Conservation (phyloP, 2,888 invertebrate genomes). For the Eilema depressum region DNA sequence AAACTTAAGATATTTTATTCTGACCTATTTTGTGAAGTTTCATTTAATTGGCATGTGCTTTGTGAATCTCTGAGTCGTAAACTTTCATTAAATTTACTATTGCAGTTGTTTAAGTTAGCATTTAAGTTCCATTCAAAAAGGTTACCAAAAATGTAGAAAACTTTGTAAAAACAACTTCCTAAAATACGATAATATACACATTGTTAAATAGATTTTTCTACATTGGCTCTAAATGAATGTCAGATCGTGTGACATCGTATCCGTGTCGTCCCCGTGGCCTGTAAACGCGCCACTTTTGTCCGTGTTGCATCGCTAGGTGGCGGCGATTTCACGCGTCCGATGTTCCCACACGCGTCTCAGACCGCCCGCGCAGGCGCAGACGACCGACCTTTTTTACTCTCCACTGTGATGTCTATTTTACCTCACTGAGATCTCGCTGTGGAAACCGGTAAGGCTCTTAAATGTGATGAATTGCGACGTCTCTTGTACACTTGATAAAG, state of each 20-base stretch:
- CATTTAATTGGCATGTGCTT: no score
- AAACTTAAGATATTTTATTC: no score
- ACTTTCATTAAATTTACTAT: no score
- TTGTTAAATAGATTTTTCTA: neutral
- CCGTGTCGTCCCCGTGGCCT: conserved; percentile 33
- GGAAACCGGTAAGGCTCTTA: conserved; percentile 15
- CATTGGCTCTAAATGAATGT: neutral
- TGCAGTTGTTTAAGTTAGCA: no score
- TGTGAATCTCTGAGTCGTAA: neutral
- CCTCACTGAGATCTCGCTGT: conserved; percentile 18
- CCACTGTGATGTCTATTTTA: conserved; percentile 51
- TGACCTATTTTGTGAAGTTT: neutral
- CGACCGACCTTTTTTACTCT: conserved; percentile 46
- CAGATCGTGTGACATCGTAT: neutral
- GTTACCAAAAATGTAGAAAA: no score
- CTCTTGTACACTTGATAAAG: conserved; percentile 13
- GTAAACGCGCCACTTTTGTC: conserved; percentile 15
- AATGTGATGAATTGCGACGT: conserved; percentile 12
- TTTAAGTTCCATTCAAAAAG: no score
- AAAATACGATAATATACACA: no score
- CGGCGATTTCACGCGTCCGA: conserved; percentile 55
- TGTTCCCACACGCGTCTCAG: conserved; percentile 56
- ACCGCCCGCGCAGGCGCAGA: conserved; percentile 50
- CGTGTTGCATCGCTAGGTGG: conserved; percentile 37
- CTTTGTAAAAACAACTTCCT: no score